A percentile compares a stretch with the other conserved stretches of the same genome.
These are phyloP conservation scores for Jacana jacana DNA, from an alignment of 2,113 vertebrate species.

Conservation along the genomic window DNA sequence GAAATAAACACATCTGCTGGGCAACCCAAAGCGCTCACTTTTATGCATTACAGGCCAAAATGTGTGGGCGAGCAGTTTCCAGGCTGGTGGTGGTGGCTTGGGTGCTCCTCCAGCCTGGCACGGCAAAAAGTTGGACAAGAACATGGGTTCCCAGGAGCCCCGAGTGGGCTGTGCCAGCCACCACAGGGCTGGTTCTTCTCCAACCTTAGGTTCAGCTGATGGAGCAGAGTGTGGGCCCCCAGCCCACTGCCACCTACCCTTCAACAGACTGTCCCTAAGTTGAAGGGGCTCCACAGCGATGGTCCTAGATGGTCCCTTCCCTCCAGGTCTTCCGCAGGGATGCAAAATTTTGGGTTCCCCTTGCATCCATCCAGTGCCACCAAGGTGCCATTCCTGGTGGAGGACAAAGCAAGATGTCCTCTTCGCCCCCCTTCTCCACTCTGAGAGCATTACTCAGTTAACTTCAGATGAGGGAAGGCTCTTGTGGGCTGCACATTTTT, in stretches of 20 bases:
- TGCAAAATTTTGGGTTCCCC: neutral
- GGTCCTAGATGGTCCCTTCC: neutral
- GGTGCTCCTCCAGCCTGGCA: neutral
- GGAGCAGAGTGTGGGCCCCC: accelerated
- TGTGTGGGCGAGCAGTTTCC: neutral
- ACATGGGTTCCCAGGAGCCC: neutral
- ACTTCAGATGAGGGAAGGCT: neutral
- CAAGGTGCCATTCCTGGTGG: neutral
- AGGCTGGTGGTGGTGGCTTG: neutral
- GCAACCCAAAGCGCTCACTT: neutral
- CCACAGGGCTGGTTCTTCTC: neutral
- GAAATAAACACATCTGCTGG: neutral
- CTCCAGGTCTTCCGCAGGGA: neutral
- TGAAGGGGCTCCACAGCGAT: neutral
- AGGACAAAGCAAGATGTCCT: neutral
- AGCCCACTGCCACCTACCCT: neutral
- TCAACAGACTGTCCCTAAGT: neutral
- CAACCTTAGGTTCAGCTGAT: neutral
- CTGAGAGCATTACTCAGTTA: neutral
- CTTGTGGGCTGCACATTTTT: neutral
- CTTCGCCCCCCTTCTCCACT: neutral
- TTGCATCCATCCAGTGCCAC: neutral
- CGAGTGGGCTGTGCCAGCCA: neutral
- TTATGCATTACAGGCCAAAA: accelerated
- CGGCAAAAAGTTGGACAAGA: accelerated